Conservation (phyloP, 2,888 invertebrate species). For the Drosophila robusta region DNA sequence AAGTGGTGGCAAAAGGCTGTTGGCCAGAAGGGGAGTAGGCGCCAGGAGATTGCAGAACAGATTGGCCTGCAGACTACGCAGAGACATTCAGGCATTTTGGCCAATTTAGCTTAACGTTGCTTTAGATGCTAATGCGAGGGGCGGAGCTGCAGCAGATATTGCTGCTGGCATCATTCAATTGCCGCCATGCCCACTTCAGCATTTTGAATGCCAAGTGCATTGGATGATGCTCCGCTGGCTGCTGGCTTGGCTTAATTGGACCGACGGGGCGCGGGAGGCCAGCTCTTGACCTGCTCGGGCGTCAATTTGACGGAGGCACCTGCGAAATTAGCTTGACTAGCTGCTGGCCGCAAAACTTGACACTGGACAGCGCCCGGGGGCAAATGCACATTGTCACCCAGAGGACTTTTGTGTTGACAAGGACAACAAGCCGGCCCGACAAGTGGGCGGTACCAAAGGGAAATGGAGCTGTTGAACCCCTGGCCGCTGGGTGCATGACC, state of each 20-base stretch:
- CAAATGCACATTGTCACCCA: slow-evolving; percentile 55
- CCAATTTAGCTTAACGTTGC: slow-evolving; percentile 66
- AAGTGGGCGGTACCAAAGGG: background rate
- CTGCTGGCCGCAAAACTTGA: slow-evolving; percentile 37
- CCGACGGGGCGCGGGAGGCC: slow-evolving; percentile 15
- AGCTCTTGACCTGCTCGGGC: slow-evolving; percentile 43
- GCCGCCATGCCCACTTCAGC: slow-evolving; percentile 57
- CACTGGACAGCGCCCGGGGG: background rate
- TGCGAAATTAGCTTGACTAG: slow-evolving; percentile 57
- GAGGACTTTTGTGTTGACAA: slow-evolving; percentile 48
- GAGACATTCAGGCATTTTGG: slow-evolving; percentile 63
- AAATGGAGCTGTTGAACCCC: slow-evolving; percentile 18
- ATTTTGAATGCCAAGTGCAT: slow-evolving; percentile 58
- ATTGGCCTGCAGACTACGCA: slow-evolving; percentile 41
- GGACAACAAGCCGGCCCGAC: slow-evolving; percentile 25
- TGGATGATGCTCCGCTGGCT: slow-evolving; percentile 46
- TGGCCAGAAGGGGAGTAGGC: background rate
- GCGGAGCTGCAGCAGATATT: background rate
- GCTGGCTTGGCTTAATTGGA: slow-evolving; percentile 60
- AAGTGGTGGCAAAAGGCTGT: slow-evolving; percentile 46
- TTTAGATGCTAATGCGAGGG: slow-evolving; percentile 20
- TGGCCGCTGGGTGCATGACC: slow-evolving; percentile 38
- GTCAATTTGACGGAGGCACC: slow-evolving; percentile 34
- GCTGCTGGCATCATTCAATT: slow-evolving; percentile 71
- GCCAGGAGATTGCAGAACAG: slow-evolving; percentile 33